Evolutionary conservation across 2,113 vertebrate species (phyloP).

Genomic region (Dipodomys stephensi): DNA sequence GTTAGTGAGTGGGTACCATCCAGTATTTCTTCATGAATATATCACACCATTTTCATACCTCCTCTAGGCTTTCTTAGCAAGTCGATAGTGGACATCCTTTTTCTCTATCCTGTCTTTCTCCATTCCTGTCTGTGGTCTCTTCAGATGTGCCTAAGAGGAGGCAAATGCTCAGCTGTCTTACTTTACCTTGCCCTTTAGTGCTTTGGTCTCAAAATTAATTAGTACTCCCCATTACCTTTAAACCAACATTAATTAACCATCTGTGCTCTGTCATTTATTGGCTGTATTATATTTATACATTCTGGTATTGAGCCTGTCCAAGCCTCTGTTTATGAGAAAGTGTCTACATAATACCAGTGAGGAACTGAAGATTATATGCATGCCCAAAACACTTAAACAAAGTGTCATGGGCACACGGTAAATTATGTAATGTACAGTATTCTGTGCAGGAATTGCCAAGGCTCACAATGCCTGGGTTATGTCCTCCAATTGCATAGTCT

Average conservation of each 20-base stretch:
- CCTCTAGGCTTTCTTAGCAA: slow-evolving; percentile 16
- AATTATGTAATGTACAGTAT: background rate
- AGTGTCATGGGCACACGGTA: background rate
- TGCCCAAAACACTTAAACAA: background rate
- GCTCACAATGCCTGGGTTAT: background rate
- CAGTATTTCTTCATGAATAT: background rate
- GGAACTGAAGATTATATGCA: background rate
- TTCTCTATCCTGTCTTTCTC: background rate
- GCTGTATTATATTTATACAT: background rate
- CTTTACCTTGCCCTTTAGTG: background rate
- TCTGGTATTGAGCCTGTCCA: background rate
- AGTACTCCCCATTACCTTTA: slow-evolving; percentile 39
- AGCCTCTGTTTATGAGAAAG: slow-evolving; percentile 17
- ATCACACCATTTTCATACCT: background rate
- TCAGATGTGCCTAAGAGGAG: background rate
- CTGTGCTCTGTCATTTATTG: background rate
- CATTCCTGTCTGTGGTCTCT: background rate
- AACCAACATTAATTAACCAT: slow-evolving; percentile 13
- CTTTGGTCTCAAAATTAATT: background rate
- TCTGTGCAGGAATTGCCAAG: background rate
- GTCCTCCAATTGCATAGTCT: background rate
- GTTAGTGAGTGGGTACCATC: background rate
- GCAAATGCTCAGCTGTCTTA: background rate
- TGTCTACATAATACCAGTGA: background rate
- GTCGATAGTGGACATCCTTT: background rate